Conservation (phyloP, 1,140 invertebrate genomes). For the Solenopsis fugax region DNA sequence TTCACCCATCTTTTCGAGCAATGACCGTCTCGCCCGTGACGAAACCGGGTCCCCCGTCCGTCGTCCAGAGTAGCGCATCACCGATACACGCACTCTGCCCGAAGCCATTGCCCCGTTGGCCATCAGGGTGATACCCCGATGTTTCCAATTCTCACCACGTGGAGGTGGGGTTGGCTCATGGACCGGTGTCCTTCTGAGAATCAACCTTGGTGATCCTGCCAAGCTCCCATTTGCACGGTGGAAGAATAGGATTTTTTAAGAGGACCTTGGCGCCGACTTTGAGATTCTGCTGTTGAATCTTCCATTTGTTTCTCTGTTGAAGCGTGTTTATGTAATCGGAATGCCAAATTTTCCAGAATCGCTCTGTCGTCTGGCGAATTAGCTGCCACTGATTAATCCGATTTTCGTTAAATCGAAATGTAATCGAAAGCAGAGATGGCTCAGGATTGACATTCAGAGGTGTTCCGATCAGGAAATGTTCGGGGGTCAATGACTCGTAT, state of each 20-base stretch:
- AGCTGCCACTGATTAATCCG: conserved; percentile 46
- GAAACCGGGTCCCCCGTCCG: too few species aligned
- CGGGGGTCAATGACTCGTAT: conserved; percentile 60
- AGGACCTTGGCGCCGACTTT: not conserved
- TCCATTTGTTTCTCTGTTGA: not conserved
- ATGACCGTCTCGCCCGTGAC: too few species aligned
- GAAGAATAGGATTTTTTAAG: not conserved
- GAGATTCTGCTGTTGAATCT: too few species aligned
- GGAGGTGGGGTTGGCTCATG: too few species aligned
- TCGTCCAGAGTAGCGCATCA: too few species aligned
- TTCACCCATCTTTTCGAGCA: too few species aligned
- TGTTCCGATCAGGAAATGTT: conserved; percentile 80
- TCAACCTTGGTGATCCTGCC: too few species aligned
- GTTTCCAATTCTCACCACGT: too few species aligned
- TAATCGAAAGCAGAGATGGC: not conserved
- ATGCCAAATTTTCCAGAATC: not conserved
- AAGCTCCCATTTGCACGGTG: not conserved
- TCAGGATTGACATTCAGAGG: conserved; percentile 87
- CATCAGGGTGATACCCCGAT: too few species aligned
- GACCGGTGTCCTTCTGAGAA: too few species aligned
- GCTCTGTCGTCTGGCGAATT: not conserved
- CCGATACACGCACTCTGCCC: too few species aligned
- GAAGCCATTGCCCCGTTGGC: too few species aligned
- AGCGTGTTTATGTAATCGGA: not conserved
- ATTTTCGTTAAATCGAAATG: not conserved